Percentiles rank a stretch among this genome's conserved stretches.
phyloP scores from a whole-genome alignment of 2,888 invertebrate species.

The Hipparchia semele region DNA sequence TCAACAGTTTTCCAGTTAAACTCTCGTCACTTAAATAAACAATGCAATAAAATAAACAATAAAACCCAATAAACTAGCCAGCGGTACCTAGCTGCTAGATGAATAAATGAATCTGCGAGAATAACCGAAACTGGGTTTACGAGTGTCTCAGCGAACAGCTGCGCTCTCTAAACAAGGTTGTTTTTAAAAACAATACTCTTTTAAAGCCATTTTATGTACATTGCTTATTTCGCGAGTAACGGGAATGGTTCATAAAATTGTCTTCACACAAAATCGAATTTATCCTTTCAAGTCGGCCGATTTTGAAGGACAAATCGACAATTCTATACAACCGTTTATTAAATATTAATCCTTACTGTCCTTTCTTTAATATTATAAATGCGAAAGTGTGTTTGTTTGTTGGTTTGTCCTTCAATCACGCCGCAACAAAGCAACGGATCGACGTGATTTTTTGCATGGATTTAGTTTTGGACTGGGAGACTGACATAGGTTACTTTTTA shows the following conservation, averaged over 20 bases:
- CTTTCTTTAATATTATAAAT: no score
- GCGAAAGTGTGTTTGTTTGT: no score
- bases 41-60: slow-evolving; percentile 1
- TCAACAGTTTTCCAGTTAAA: not conserved
- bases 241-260: not conserved
- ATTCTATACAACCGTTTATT: no score
- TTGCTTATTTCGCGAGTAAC: not conserved
- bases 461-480: no score
- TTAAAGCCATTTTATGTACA: slow-evolving; percentile 3
- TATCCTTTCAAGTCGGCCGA: no score
- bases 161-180: slow-evolving; percentile 2
- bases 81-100: not conserved
- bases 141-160: not conserved
- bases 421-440: no score
- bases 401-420: no score
- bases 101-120: slow-evolving; percentile 14
- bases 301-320: no score
- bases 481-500: no score
- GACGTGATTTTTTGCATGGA: no score
- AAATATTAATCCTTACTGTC: no score
- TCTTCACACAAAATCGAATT: not conserved
- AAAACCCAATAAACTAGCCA: not conserved
- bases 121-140: slow-evolving; percentile 10
- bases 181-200: not conserved
- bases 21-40: not conserved